phyloP scores from a whole-genome alignment of 1,140 invertebrate genomes.

The Tetraneura akinire region DNA sequence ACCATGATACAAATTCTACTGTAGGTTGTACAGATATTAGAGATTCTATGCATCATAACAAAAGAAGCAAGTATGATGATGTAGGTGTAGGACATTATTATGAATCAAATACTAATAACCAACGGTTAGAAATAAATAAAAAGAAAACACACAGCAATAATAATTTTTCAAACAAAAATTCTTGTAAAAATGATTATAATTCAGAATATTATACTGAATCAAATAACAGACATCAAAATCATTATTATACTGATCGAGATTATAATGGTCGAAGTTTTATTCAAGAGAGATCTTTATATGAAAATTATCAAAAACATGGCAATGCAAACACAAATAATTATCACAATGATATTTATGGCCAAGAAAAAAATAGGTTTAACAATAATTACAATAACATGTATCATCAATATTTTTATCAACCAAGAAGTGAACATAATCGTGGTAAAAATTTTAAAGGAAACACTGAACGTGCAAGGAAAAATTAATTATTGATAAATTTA shows the following conservation, averaged over 20 bases:
- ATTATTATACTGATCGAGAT: conserved; percentile 24
- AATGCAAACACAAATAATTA: conserved; percentile 21
- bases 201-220: conserved; percentile 10
- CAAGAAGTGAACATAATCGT: neutral
- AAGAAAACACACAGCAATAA: neutral
- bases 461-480: neutral
- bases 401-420: neutral
- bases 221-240: neutral
- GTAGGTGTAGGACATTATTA: neutral
- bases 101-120: conserved; percentile 16
- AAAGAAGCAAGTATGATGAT: neutral
- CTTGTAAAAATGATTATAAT: neutral
- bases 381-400: neutral
- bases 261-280: conserved; percentile 4
- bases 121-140: neutral
- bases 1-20: conserved; percentile 5
- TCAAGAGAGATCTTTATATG: neutral
- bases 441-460: neutral
- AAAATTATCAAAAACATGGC: neutral
- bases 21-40: conserved; percentile 29
- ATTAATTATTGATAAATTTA: conserved; percentile 19
- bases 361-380: neutral
- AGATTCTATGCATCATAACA: conserved; percentile 9
- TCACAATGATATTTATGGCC: neutral
- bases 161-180: neutral